These are phyloP conservation scores for Morelia viridis DNA, from an alignment of 2,797 vertebrate species.

Conservation along the genomic window DNA sequence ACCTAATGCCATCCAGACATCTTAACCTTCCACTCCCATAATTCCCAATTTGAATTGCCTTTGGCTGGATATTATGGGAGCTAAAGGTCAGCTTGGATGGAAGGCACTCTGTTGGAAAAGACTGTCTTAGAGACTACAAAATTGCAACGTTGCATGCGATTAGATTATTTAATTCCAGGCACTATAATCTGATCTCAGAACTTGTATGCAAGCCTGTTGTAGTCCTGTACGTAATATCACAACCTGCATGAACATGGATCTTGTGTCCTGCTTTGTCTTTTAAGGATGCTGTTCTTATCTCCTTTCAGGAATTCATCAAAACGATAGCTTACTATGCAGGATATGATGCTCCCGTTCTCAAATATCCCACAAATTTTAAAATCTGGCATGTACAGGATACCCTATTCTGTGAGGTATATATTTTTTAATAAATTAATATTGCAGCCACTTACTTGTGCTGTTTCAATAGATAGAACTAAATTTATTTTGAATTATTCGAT, in stretches of 20 bases:
- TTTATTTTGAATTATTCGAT: not conserved
- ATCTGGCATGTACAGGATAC: conserved; percentile 86
- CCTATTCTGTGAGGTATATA: conserved; percentile 84
- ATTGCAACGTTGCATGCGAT: not conserved
- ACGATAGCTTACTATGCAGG: conserved; percentile 80
- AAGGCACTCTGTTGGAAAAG: not conserved
- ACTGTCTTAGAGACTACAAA: not conserved
- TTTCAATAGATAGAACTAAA: not conserved
- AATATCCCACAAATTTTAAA: conserved; percentile 67
- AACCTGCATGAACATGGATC: not conserved
- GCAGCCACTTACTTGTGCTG: not conserved
- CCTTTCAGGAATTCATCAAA: conserved; percentile 79
- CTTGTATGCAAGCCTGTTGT: not conserved
- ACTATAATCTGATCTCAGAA: not conserved
- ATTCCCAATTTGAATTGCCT: not conserved
- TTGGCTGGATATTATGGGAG: not conserved
- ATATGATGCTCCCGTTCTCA: conserved; percentile 73
- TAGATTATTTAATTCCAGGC: not conserved
- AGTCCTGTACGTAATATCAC: not conserved
- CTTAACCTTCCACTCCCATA: not conserved
- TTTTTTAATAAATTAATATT: not conserved
- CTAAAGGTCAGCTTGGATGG: not conserved
- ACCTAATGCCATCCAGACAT: not conserved
- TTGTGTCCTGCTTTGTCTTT: not conserved
- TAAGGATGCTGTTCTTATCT: conserved; percentile 20